phyloP scores from a whole-genome alignment of 92 coral and sea anemone species.

The Siderastrea siderea region DNA sequence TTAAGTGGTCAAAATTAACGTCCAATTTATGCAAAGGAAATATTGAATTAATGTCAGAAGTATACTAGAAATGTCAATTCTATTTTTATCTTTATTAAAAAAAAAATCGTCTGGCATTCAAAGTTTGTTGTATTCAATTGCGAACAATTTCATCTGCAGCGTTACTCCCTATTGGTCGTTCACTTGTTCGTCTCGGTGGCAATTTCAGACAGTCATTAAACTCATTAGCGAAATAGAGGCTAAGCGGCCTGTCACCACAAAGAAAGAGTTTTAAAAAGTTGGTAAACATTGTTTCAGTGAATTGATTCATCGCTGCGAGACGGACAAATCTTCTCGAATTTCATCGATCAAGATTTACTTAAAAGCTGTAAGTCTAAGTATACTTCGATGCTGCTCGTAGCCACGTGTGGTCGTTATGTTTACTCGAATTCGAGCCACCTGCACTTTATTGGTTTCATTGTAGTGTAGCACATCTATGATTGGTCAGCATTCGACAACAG shows the following conservation, averaged over 20 bases:
- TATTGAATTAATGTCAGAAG: not conserved
- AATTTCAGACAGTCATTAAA: not conserved
- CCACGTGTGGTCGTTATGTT: slow-evolving; percentile 18
- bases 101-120: not conserved
- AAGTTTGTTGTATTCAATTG: too few species aligned
- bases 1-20: not conserved
- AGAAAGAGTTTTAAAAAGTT: not conserved
- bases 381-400: not conserved
- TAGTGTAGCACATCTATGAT: not conserved
- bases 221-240: not conserved
- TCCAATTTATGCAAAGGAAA: not conserved
- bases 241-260: not conserved
- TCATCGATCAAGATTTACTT: not conserved
- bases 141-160: too few species aligned
- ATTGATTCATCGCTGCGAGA: slow-evolving; percentile 2
- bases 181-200: too few species aligned
- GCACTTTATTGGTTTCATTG: slow-evolving; percentile 34
- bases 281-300: not conserved
- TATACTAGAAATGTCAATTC: too few species aligned
- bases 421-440: slow-evolving; percentile 29
- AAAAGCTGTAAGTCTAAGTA: not conserved
- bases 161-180: too few species aligned
- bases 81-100: too few species aligned
- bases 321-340: not conserved
- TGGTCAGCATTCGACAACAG: slow-evolving; percentile 42